phyloP scores from a whole-genome alignment of 2,888 invertebrate species.

The Drosophila colorata region DNA sequence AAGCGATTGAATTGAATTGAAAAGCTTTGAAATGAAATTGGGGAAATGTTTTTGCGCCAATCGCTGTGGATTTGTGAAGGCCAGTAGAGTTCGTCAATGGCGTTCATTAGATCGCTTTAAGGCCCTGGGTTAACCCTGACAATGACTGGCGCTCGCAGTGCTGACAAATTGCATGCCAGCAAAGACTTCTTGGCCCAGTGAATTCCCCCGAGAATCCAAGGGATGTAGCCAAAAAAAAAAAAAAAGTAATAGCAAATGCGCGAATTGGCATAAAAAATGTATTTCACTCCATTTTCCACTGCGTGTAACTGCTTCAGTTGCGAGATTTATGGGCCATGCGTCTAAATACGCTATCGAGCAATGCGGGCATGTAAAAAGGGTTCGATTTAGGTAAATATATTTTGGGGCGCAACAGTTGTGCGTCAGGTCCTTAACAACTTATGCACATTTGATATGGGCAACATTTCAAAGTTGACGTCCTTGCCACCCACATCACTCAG shows the following conservation, averaged over 20 bases:
- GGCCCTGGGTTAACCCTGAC: constrained; percentile 42
- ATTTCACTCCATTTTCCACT: constrained; percentile 73
- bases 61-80: constrained; percentile 50
- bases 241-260: constrained; percentile 46
- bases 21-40: constrained; percentile 45
- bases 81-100: constrained; percentile 61
- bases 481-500: background rate
- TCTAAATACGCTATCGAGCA: constrained; percentile 65
- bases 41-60: constrained; percentile 34
- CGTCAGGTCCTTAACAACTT: constrained; percentile 30
- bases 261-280: constrained; percentile 73
- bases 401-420: constrained; percentile 52
- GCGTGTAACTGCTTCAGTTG: constrained; percentile 46
- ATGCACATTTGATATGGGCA: constrained; percentile 23
- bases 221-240: constrained; percentile 22
- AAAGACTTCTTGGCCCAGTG: constrained; percentile 28
- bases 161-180: constrained; percentile 68
- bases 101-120: constrained; percentile 70
- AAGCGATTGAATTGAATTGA: constrained; percentile 71
- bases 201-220: constrained; percentile 43
- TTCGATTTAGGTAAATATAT: constrained; percentile 42
- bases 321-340: constrained; percentile 65
- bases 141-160: constrained; percentile 40
- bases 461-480: background rate
- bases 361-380: constrained; percentile 40